phyloP scores from a whole-genome alignment of 2,797 vertebrate genomes.

The Centroberyx gerrardi region DNA sequence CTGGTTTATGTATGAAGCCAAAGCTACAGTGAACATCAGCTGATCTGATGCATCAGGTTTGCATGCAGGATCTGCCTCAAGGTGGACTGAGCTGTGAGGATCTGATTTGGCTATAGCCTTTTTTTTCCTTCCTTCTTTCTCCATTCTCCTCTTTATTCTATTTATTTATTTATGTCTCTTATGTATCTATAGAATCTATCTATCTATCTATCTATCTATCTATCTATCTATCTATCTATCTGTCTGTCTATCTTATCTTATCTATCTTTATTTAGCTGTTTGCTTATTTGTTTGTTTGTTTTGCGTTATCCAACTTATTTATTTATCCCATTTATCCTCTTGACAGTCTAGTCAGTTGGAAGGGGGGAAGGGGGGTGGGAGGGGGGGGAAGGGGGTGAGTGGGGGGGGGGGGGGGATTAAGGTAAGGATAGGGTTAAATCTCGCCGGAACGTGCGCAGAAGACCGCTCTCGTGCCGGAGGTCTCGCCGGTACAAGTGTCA shows the following conservation, averaged over 20 bases:
- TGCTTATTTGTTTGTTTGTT: not conserved
- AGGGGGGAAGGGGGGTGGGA: not conserved
- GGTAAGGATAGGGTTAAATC: slow-evolving; percentile 64
- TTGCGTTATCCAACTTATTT: not conserved
- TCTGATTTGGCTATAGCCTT: too few relatives aligned
- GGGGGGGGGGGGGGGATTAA: not conserved
- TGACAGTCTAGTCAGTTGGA: too few relatives aligned
- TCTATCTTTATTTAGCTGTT: not conserved
- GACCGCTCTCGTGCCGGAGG: slow-evolving; percentile 58
- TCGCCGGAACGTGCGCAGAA: slow-evolving; percentile 62
- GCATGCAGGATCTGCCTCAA: too few relatives aligned
- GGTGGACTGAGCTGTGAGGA: too few relatives aligned
- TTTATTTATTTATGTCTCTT: not conserved
- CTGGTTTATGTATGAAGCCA: too few relatives aligned
- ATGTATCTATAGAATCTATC: too few relatives aligned
- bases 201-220: not conserved
- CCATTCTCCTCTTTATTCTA: too few relatives aligned
- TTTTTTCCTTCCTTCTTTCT: too few relatives aligned
- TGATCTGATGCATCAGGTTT: too few relatives aligned
- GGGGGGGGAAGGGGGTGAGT: too few relatives aligned
- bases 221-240: not conserved
- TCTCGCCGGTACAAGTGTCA: slow-evolving; percentile 67
- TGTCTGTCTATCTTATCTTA: not conserved
- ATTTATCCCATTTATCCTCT: too few relatives aligned
- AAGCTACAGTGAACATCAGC: too few relatives aligned